These are phyloP conservation scores for Hyposoter didymator DNA, from an alignment of 2,888 invertebrate species.

Conservation along the genomic window DNA sequence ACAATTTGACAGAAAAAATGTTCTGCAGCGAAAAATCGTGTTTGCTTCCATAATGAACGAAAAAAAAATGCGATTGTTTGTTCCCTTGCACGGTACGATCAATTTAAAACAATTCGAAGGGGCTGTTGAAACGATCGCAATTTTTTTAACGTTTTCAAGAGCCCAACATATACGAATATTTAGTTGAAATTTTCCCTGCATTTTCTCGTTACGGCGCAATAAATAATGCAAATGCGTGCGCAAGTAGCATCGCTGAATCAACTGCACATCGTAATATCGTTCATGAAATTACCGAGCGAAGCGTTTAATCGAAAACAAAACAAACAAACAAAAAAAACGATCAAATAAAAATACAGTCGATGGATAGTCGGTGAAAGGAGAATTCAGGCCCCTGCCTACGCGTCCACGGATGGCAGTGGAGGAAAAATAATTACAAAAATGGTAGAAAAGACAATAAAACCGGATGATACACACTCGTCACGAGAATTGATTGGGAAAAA, in stretches of 20 bases:
- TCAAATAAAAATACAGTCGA: not conserved
- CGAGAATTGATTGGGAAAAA: slow-evolving; percentile 27
- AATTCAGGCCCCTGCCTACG: too few species aligned
- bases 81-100: not conserved
- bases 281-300: not conserved
- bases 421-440: not conserved
- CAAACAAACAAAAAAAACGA: slow-evolving; percentile 12
- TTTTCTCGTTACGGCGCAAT: slow-evolving; percentile 5
- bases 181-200: not conserved
- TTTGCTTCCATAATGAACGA: too few species aligned
- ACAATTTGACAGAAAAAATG: not conserved
- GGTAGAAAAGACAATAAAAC: slow-evolving; percentile 13
- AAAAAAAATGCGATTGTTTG: too few species aligned
- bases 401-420: not conserved
- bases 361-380: not conserved
- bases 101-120: not conserved
- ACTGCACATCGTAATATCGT: not conserved
- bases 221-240: not conserved
- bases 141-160: not conserved
- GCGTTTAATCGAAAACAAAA: slow-evolving; percentile 16
- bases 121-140: too few species aligned
- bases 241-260: not conserved
- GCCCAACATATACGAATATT: not conserved
- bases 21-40: too few species aligned
- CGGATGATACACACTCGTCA: slow-evolving; percentile 19